Percentiles rank a stretch among this genome's conserved stretches.
phyloP scores from a whole-genome alignment of 2,888 invertebrate species.

The Clivina fossor region DNA sequence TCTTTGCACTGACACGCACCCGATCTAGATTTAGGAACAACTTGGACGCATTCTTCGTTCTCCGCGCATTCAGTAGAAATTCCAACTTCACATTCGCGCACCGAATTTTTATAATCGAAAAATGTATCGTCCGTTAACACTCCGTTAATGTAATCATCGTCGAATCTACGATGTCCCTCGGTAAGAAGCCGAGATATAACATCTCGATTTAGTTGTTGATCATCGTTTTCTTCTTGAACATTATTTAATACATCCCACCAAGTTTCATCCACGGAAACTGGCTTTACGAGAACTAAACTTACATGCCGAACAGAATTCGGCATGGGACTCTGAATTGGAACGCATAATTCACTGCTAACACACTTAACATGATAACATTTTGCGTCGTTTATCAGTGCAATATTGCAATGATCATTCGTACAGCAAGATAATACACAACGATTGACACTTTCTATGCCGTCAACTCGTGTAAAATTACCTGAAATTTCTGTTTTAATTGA shows the following conservation, averaged over 20 bases:
- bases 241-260: conserved; percentile 54
- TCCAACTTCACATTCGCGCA: conserved; percentile 63
- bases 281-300: conserved; percentile 76
- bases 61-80: conserved; percentile 61
- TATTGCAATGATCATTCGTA: conserved; percentile 68
- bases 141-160: conserved; percentile 44
- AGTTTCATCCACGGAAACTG: conserved; percentile 62
- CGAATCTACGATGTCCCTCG: conserved; percentile 36
- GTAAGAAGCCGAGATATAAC: conserved; percentile 34
- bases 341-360: conserved; percentile 68
- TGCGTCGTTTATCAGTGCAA: conserved; percentile 73
- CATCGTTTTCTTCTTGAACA: conserved; percentile 21
- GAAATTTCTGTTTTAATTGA: conserved; percentile 37
- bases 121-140: conserved; percentile 57
- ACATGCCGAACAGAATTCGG: conserved; percentile 61
- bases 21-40: conserved; percentile 59
- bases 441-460: conserved; percentile 57
- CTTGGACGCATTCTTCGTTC: conserved; percentile 70
- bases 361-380: conserved; percentile 80
- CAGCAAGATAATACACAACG: conserved; percentile 72
- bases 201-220: conserved; percentile 25
- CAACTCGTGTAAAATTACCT: conserved; percentile 63
- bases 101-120: conserved; percentile 41
- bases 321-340: conserved; percentile 65
- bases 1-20: conserved; percentile 74